Base-by-base conservation (phyloP, 2,888 invertebrate genomes). In the Polymixis lichenea region DNA sequence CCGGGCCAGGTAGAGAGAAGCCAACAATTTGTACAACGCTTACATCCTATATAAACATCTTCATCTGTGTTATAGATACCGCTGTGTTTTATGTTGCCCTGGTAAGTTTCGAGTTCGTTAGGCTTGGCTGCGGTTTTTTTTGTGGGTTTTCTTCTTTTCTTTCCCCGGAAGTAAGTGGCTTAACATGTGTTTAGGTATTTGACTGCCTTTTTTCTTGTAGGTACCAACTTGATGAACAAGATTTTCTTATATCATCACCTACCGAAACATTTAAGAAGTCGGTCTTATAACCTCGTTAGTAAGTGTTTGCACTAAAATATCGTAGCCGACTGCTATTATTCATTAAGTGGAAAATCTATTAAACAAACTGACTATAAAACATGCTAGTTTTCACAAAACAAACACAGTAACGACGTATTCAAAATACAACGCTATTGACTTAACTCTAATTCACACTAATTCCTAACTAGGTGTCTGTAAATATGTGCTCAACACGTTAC, bases 11-110 rank as follows among this genome's bases (percentile, higher is more conserved):
- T 95, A 95, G 93, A 92, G 93, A 92, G 90, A 88, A 88, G 94
- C 93, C 95, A 96, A 95, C 95, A 96, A 95, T 95, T 96, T 96
- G 95, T 94, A 92, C 93, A 87, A 90, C 92, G 94, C 92, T 95
- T 95, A 95, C 92, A 93, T 91, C 88, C 92, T 92, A 93, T 94
- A 95, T 94, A 95, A 95, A 95, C 93, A 95, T 93, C 89, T 92
- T 93, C 94, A 94, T 94, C 93, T 92, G 82, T 90, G 89, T 91
- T 91, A 93, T 89, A 90, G 91, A 93, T 92, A 91, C 89, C 88
- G 87, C 90, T 91, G 90, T 91, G 89, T 91, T 92, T 91, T 90
- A 88, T 87, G 82, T 88, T 79, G 86, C 88, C 90, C 88, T 85
- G 86, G 86, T 86, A 83, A 77, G 72, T 85, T 87, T 88, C 83